Evolutionary conservation across 2,797 vertebrate species (phyloP).

Genomic region (Melanogrammus aeglefinus): DNA sequence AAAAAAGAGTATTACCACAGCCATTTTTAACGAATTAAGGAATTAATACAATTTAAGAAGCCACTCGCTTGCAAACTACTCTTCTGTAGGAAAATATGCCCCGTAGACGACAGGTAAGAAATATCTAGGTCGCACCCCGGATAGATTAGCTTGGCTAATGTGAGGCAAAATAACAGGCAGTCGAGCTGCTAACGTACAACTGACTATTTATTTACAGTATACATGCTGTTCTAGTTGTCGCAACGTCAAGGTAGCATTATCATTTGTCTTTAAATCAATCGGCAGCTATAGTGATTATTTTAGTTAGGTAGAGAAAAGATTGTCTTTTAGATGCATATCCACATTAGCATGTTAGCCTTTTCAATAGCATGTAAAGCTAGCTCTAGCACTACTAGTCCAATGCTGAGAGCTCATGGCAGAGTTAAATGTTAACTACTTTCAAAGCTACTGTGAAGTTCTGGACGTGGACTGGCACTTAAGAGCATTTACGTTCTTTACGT

Average conservation of each 20-base stretch:
- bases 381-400: neutral
- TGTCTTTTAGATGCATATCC: neutral
- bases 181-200: constrained; percentile 29
- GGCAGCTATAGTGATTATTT: neutral
- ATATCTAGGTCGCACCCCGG: constrained; percentile 39
- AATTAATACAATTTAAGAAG: neutral
- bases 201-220: too few species aligned
- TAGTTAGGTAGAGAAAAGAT: neutral
- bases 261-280: neutral
- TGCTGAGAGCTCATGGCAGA: neutral
- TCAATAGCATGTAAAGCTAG: neutral
- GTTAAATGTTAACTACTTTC: neutral
- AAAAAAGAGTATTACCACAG: neutral
- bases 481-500: neutral
- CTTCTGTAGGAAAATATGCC: constrained; percentile 53
- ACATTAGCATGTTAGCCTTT: constrained; percentile 2
- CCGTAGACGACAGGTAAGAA: constrained; percentile 70
- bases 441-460: neutral
- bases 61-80: neutral
- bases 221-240: too few species aligned
- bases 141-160: constrained; percentile 44
- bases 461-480: neutral
- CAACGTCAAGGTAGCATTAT: neutral
- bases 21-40: neutral
- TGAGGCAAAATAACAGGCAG: neutral